A percentile compares a stretch with the other conserved stretches of the same genome.
phyloP scores from a whole-genome alignment of 1,140 invertebrate genomes.

The Centruroides sculpturatus region DNA sequence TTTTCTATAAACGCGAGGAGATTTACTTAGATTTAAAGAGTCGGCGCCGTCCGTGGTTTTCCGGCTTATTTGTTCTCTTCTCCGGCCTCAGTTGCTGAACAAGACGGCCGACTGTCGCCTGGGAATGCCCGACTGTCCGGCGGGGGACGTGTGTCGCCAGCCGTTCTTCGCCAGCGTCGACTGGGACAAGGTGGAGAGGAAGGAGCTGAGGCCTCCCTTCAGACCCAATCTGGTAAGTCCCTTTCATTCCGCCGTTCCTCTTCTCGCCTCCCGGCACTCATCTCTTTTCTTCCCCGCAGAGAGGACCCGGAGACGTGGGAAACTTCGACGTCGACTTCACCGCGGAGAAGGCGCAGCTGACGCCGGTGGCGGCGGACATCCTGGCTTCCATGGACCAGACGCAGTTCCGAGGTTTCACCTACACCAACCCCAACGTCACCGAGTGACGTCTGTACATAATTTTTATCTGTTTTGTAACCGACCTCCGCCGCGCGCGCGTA shows the following conservation, averaged over 20 bases:
- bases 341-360: conserved; percentile 71
- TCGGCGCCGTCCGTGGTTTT: no score
- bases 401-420: conserved; percentile 92
- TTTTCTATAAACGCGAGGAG: no score
- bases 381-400: conserved; percentile 88
- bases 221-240: conserved; percentile 76
- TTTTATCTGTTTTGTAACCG: no score
- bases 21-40: no score
- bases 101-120: conserved; percentile 80
- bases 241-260: neutral
- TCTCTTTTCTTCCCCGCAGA: conserved; percentile 36
- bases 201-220: conserved; percentile 81
- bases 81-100: conserved; percentile 58
- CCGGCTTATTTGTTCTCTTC: no score
- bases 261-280: neutral
- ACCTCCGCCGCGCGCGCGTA: no score
- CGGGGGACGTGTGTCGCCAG: conserved; percentile 77
- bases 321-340: conserved; percentile 98
- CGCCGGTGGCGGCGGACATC: conserved; percentile 80
- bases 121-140: conserved; percentile 62
- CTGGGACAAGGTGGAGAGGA: conserved; percentile 74
- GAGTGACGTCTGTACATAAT: neutral
- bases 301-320: conserved; percentile 82
- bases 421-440: conserved; percentile 90
- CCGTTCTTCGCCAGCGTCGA: conserved; percentile 77